A percentile compares a stretch with the other conserved stretches of the same genome.
These are phyloP conservation scores for Equus quagga DNA, from an alignment of 2,113 vertebrate genomes.

Conservation along the genomic window DNA sequence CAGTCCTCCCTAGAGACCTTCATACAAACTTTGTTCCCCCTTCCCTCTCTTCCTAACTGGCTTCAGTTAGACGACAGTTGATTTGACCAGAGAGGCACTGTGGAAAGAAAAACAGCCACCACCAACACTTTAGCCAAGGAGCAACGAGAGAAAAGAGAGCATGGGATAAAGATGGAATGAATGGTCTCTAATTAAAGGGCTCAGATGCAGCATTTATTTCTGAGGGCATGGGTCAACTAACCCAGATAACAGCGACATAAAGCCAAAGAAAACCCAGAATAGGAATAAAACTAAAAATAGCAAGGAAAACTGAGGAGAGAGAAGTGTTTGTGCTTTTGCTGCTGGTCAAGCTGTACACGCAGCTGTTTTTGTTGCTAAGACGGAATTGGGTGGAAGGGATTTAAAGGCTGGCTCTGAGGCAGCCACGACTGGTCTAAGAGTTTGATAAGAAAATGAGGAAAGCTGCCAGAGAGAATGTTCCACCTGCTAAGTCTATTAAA, in stretches of 20 bases:
- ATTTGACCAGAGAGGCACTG: not conserved
- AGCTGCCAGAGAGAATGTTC: not conserved
- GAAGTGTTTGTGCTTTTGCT: slow-evolving; percentile 48
- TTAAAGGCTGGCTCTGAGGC: not conserved
- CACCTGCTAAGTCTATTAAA: not conserved
- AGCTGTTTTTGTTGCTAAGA: slow-evolving; percentile 59
- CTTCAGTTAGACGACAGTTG: not conserved
- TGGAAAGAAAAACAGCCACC: not conserved
- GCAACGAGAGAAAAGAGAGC: not conserved
- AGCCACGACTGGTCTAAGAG: not conserved
- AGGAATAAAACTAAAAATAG: slow-evolving; percentile 71
- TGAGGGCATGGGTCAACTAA: not conserved
- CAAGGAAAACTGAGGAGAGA: slow-evolving; percentile 62
- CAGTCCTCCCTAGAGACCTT: not conserved
- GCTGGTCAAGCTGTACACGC: not conserved
- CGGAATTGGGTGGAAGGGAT: not conserved
- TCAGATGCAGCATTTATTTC: not conserved
- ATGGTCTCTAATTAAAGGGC: slow-evolving; percentile 27
- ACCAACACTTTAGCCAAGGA: not conserved
- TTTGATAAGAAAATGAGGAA: not conserved
- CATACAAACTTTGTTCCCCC: not conserved
- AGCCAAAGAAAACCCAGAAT: slow-evolving; percentile 64
- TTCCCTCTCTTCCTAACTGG: not conserved
- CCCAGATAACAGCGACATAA: slow-evolving; percentile 13
- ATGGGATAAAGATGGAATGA: not conserved